Percentiles rank a stretch among this genome's conserved stretches.
These are phyloP conservation scores for Lycaon pictus DNA, from an alignment of 2,113 vertebrate species.

Conservation along the genomic window DNA sequence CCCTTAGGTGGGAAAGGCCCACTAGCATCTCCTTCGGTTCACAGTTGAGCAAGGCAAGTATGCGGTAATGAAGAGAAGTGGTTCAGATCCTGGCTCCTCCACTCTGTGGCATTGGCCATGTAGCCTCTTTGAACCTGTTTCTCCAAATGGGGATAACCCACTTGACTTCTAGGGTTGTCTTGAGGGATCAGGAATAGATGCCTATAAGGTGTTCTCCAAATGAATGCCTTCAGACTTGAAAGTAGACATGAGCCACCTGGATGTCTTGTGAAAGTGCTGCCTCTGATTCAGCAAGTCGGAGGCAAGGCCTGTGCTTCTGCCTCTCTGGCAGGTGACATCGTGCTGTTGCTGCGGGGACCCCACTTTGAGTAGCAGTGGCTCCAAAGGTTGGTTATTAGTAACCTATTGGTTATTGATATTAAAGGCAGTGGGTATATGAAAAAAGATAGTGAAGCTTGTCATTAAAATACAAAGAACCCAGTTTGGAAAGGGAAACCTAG, in stretches of 20 bases:
- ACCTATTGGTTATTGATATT: neutral
- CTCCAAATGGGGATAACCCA: neutral
- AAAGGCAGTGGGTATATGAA: neutral
- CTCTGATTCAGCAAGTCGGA: neutral
- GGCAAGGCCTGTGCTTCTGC: neutral
- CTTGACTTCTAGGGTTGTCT: neutral
- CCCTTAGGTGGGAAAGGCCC: neutral
- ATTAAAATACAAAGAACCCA: neutral
- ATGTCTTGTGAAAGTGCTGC: neutral
- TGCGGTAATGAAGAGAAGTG: neutral
- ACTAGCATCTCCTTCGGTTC: neutral
- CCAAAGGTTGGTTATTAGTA: neutral
- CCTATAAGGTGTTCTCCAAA: neutral
- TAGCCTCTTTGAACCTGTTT: neutral
- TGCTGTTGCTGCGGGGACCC: neutral
- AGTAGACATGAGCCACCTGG: too few relatives aligned
- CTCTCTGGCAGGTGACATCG: neutral
- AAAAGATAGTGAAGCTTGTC: neutral
- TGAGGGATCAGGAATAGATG: neutral
- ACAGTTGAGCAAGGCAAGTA: neutral
- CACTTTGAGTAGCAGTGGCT: neutral
- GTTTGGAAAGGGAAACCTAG: neutral
- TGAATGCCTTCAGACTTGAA: neutral
- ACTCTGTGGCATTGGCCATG: rapidly evolving
- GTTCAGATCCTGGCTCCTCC: neutral